Conservation (phyloP, 2,888 invertebrate genomes). For the Chrysotoxum bicinctum region DNA sequence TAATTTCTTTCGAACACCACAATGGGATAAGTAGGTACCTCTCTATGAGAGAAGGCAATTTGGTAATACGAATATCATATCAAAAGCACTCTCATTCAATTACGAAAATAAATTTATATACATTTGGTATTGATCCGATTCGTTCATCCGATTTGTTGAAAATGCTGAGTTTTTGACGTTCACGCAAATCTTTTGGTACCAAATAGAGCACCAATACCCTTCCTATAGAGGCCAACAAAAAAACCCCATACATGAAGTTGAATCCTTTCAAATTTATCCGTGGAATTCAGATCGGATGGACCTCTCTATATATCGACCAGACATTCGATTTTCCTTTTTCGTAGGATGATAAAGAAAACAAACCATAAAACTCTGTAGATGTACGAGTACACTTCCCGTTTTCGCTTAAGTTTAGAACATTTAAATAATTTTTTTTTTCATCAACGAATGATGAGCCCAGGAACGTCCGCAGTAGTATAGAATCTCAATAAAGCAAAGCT, state of each 20-base stretch:
- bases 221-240: neutral
- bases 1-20: neutral
- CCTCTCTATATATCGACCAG: constrained; percentile 25
- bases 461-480: neutral
- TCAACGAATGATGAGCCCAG: neutral
- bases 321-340: constrained; percentile 55
- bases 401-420: constrained; percentile 54
- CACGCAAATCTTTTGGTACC: constrained; percentile 48
- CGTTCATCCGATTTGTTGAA: constrained; percentile 44
- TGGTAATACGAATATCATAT: neutral
- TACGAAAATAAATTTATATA: constrained; percentile 44
- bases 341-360: constrained; percentile 28
- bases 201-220: neutral
- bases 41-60: neutral
- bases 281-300: constrained; percentile 33
- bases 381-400: constrained; percentile 19
- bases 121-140: constrained; percentile 46
- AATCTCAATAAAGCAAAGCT: constrained; percentile 19
- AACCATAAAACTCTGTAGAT: constrained; percentile 14
- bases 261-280: constrained; percentile 60
- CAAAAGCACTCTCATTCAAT: constrained; percentile 41
- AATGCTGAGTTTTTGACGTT: constrained; percentile 28
- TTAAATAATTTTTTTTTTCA: constrained; percentile 42
- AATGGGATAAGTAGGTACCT: neutral
- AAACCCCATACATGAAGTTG: neutral